A percentile compares a stretch with the other conserved stretches of the same genome.
Evolutionary conservation across 2,113 vertebrate species (phyloP).

Genomic region (Cavia aperea): DNA sequence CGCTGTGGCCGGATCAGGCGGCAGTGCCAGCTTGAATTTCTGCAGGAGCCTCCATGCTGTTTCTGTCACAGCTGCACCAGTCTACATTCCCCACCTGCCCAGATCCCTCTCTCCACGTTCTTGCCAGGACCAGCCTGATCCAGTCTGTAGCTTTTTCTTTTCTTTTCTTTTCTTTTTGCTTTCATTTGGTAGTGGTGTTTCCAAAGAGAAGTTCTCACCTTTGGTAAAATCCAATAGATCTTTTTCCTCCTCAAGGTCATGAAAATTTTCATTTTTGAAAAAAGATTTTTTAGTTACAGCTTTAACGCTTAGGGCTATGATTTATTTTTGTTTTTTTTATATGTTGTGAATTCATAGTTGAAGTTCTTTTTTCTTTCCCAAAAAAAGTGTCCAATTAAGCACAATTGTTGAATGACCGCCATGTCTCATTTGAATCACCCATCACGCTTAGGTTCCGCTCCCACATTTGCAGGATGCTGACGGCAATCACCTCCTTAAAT

Average conservation of each 20-base stretch:
- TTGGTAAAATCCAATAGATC: neutral
- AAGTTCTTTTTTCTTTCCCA: neutral
- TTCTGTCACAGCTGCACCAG: neutral
- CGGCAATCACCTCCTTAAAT: neutral
- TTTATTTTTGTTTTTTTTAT: neutral
- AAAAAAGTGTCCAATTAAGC: neutral
- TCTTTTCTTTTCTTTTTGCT: neutral
- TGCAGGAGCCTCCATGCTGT: neutral
- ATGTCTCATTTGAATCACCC: neutral
- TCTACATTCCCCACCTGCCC: fast-evolving
- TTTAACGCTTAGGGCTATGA: neutral
- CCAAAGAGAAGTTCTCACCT: neutral
- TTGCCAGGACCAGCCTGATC: neutral
- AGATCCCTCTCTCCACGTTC: no score
- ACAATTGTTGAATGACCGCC: neutral
- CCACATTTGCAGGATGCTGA: neutral
- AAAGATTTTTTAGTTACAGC: neutral
- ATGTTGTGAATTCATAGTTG: neutral
- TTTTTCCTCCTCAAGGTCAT: neutral
- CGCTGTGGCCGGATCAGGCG: no score
- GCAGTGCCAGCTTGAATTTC: neutral
- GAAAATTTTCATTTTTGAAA: neutral
- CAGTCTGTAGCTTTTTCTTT: neutral
- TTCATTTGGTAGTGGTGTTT: neutral
- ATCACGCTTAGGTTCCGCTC: neutral